Base-by-base conservation (phyloP, 2,888 invertebrate species). In the Blera fallax region DNA sequence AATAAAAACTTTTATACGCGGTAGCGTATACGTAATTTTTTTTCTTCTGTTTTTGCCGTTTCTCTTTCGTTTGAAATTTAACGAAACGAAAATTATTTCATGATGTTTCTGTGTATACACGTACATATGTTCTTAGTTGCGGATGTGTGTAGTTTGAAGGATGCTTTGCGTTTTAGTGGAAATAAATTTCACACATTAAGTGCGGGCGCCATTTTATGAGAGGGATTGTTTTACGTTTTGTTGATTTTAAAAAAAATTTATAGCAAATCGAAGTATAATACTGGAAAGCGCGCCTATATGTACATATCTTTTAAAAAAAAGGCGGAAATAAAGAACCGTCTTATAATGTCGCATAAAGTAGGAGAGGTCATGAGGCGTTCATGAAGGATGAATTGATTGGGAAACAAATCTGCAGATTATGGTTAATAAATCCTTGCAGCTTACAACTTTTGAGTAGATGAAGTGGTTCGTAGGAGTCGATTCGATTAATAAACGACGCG, bases 11-110 rank as follows among this genome's bases (percentile, higher is more conserved):
- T 70, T 29, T 18, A 5, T 32, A 56, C 40, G 48, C 60, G 54
- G 11, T 8, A 56, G 69, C 81, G 81, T 81, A 81, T 81, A 56
- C 77, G 34, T 64, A 50, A 21, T 24, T n/a, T 81, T 81, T 81
- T 76, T 45, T n/a, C 4, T 11, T 48, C 34, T 10, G 21, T n/a
- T 24, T 3, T n/a, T n/a, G 24, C 37, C n/a, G 6, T 65, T 58
- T 16, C 24, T 32, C 24, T 34, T 34, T 52, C 10, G 32, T 52
- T 16, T 21, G 27, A 16, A 34, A 7, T 48, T 21, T 64, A 11
- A 8, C 11, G n/a, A 29, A 16, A 10, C 37, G 24, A 8, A 21
- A 60, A 21, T 40, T 4, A 8, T 37, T 37, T 10, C n/a, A 11
- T 43, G 29, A 10, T 1, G 10, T 32, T 11, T 21, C 11, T 18